These are phyloP conservation scores for Acropora yongei DNA, from an alignment of 64 coral and sea anemone genomes.

Conservation along the genomic window DNA sequence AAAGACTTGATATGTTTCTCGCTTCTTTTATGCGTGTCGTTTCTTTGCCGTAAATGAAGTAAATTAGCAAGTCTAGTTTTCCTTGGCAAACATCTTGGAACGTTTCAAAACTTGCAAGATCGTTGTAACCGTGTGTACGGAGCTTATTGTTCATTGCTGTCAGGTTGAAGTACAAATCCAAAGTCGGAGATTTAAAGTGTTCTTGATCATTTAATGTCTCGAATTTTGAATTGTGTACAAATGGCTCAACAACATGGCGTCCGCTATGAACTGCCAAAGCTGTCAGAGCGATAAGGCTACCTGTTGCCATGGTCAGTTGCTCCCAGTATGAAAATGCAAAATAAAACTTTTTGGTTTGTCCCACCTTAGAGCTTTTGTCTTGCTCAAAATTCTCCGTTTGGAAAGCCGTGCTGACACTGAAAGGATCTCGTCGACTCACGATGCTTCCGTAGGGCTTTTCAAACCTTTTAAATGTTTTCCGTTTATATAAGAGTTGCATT, in stretches of 20 bases:
- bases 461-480: too few relatives aligned
- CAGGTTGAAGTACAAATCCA: slow-evolving; percentile 76
- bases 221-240: slow-evolving; percentile 91
- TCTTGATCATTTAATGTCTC: neutral
- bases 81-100: slow-evolving; percentile 75
- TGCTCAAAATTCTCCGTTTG: too few relatives aligned
- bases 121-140: slow-evolving; percentile 64
- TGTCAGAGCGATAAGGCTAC: slow-evolving; percentile 69
- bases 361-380: neutral
- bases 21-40: slow-evolving; percentile 25
- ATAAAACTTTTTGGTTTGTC: slow-evolving; percentile 70
- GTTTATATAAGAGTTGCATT: too few relatives aligned
- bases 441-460: too few relatives aligned
- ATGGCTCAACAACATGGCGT: slow-evolving; percentile 83
- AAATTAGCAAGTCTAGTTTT: slow-evolving; percentile 76
- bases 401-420: too few relatives aligned
- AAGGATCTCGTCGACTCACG: too few relatives aligned
- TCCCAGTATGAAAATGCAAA: slow-evolving; percentile 96
- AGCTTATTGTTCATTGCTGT: slow-evolving; percentile 65
- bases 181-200: slow-evolving; percentile 33
- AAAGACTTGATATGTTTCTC: slow-evolving; percentile 62
- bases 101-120: slow-evolving; percentile 59
- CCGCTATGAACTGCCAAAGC: slow-evolving; percentile 68
- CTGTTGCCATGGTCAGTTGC: slow-evolving; percentile 86
- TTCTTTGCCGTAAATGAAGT: slow-evolving; percentile 73